phyloP scores from a whole-genome alignment of 2,113 vertebrate species.

The Hylia prasina region DNA sequence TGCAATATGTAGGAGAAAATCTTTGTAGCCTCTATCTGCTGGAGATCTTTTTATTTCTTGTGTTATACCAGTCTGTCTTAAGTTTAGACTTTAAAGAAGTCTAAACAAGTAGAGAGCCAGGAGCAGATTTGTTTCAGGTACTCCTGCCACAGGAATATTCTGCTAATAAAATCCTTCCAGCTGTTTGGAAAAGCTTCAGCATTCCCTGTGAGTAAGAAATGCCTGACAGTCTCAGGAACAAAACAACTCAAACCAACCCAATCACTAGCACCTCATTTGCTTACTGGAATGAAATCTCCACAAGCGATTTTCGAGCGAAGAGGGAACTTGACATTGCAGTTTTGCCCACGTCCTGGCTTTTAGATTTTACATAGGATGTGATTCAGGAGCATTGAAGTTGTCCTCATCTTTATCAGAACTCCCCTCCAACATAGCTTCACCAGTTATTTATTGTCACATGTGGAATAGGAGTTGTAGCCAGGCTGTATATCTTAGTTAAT shows the following conservation, averaged over 20 bases:
- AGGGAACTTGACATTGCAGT: neutral
- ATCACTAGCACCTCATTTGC: neutral
- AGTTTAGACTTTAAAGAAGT: too few relatives aligned
- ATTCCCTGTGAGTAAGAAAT: neutral
- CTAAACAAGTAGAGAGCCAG: neutral
- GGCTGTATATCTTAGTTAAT: conserved; percentile 7
- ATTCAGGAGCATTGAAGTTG: neutral
- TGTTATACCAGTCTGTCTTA: neutral
- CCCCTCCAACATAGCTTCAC: neutral
- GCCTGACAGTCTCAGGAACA: neutral
- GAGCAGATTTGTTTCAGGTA: neutral
- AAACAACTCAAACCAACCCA: neutral
- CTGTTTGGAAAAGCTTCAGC: neutral
- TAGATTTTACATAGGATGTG: neutral
- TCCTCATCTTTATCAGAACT: neutral
- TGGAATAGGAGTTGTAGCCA: neutral
- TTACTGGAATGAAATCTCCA: neutral
- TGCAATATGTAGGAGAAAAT: neutral
- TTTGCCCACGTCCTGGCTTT: neutral
- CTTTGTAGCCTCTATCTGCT: neutral
- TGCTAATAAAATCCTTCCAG: neutral
- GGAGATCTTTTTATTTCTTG: neutral
- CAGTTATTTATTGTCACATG: neutral
- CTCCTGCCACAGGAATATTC: neutral
- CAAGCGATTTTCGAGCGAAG: neutral